Percentiles rank a stretch among this genome's conserved stretches.
These are phyloP conservation scores for Artibeus lituratus DNA, from an alignment of 2,797 vertebrate genomes.

Conservation along the genomic window DNA sequence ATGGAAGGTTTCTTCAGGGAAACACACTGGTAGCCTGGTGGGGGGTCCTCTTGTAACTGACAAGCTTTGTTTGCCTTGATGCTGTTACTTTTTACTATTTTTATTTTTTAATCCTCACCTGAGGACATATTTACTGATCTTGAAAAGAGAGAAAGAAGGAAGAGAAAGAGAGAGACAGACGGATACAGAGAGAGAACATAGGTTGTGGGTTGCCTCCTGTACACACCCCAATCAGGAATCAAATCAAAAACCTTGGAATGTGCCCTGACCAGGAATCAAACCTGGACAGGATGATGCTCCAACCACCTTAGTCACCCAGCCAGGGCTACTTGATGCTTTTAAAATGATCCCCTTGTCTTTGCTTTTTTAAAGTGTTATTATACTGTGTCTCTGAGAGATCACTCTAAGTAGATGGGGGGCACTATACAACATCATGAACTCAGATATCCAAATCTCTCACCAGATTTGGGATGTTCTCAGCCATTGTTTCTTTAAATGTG, in stretches of 20 bases:
- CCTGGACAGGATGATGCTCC: too few relatives aligned
- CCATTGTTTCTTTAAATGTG: not conserved
- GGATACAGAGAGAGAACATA: not conserved
- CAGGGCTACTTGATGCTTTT: too few relatives aligned
- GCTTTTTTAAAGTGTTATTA: not conserved
- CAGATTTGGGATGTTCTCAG: not conserved
- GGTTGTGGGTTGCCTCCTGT: not conserved
- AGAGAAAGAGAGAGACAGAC: too few relatives aligned
- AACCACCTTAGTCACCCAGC: too few relatives aligned
- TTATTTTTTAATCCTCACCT: too few relatives aligned
- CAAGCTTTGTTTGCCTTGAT: not conserved
- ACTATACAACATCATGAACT: not conserved
- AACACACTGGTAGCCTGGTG: not conserved
- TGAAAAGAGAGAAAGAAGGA: not conserved
- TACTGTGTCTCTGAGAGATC: not conserved
- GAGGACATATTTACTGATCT: not conserved
- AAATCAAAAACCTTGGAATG: too few relatives aligned
- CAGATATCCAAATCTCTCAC: not conserved
- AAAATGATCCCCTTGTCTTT: not conserved
- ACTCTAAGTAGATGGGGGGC: not conserved
- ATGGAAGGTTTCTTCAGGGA: not conserved
- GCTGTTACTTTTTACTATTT: too few relatives aligned
- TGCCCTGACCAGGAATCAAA: too few relatives aligned
- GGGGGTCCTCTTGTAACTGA: not conserved
- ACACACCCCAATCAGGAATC: too few relatives aligned